Base-by-base conservation (phyloP, 2,797 vertebrate genomes). In the Alosa sapidissima region DNA sequence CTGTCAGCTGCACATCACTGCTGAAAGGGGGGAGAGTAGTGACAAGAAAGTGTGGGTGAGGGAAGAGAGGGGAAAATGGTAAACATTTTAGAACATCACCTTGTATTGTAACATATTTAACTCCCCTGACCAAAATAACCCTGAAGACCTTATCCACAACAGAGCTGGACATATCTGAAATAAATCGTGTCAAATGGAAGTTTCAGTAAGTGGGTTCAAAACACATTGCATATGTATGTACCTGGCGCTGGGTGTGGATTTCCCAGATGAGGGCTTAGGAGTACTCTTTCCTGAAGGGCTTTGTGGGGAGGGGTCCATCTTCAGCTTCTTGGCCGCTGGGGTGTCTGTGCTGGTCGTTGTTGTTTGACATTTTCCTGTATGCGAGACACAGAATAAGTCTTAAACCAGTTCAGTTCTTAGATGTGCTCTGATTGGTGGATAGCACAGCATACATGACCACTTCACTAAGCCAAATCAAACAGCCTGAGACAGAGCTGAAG, bases 1-100 rank as follows among this genome's bases (percentile, higher is more conserved):
- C 97, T 0, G 97, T 98, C 83, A 98, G 94, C 93, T 97, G 97
- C 87, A 98, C 96, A 0, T 98, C 97, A 8, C 97, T 98, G 92
- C 68, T 75, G 68, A 75, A 45, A 9, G 36, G 36, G 81, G 36
- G 21, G 0, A 84, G 48, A 7, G 28, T 28, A 28, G 28, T 28
- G 28, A 28, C 28, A 28, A 28, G 28, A 28, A 28, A 28, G 28
- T 28, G 28, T 28, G 55, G n/a, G 21, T 9, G 14, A 24, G 9
- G 54, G 45, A 21, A 51, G 33, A n/a, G 14, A 5, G n/a, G n/a
- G n/a, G 16, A 55, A 19, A 41, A 41, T 41, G 2, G 41, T 41
- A 41, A 0, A 41, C 41, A 41, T 41, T 41, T 41, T 41, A 41
- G 4, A 41, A 41, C 41, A 1, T 41, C 41, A 41, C 41, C 41